phyloP scores from a whole-genome alignment of 1,140 invertebrate genomes.

The Eriosoma lanigerum region DNA sequence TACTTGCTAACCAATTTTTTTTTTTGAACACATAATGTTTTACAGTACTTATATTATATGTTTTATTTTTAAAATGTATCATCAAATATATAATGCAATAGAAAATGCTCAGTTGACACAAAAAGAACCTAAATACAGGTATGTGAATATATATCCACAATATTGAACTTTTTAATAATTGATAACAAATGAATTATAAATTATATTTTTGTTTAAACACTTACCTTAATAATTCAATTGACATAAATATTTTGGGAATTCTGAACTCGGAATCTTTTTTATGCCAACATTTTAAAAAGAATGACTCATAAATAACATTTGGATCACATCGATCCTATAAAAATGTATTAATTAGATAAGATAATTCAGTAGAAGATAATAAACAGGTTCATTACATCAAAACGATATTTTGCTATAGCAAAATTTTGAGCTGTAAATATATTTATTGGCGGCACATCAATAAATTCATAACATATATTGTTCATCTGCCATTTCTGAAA shows the following conservation, averaged over 20 bases:
- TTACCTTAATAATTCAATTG: constrained; percentile 78
- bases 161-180: too few relatives aligned
- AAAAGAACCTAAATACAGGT: too few relatives aligned
- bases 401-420: constrained; percentile 69
- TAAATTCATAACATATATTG: constrained; percentile 66
- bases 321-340: constrained; percentile 64
- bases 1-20: constrained; percentile 13
- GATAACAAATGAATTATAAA: too few relatives aligned
- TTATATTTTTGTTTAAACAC: too few relatives aligned
- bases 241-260: constrained; percentile 83
- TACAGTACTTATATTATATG: neutral
- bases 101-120: too few relatives aligned
- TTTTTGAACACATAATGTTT: too few relatives aligned
- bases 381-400: constrained; percentile 60
- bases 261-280: constrained; percentile 91
- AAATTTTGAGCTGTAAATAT: constrained; percentile 89
- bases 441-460: constrained; percentile 81
- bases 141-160: too few relatives aligned
- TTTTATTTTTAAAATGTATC: neutral
- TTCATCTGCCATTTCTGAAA: constrained; percentile 72
- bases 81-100: too few relatives aligned
- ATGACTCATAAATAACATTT: constrained; percentile 74
- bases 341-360: too few relatives aligned
- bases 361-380: too few relatives aligned
- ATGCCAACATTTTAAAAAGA: constrained; percentile 83